phyloP scores from a whole-genome alignment of 2,113 vertebrate species.

The Hystrix cristata region DNA sequence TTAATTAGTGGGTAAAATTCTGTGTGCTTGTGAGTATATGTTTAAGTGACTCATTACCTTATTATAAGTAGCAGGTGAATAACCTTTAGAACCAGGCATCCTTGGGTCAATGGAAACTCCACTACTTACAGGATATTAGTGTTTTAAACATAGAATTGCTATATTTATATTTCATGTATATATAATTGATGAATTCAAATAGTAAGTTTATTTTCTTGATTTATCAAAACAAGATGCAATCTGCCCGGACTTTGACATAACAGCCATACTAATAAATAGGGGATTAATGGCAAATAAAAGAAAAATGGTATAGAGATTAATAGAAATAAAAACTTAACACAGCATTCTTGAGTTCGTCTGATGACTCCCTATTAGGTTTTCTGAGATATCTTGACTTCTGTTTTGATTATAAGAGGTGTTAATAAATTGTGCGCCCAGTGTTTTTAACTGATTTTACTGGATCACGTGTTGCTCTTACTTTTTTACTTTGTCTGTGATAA shows the following conservation, averaged over 20 bases:
- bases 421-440: background rate
- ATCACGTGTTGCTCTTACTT: background rate
- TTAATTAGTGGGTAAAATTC: background rate
- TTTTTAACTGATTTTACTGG: background rate
- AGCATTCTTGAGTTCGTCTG: background rate
- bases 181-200: background rate
- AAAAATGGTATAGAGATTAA: background rate
- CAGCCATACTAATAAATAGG: background rate
- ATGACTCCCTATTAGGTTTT: background rate
- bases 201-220: background rate
- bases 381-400: background rate
- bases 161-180: background rate
- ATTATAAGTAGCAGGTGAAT: background rate
- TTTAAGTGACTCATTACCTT: background rate
- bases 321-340: background rate
- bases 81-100: background rate
- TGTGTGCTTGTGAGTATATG: background rate
- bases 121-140: background rate
- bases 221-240: background rate
- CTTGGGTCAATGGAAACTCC: background rate
- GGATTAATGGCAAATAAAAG: background rate
- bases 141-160: background rate
- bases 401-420: background rate
- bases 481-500: background rate
- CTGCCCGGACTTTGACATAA: background rate